Conservation (phyloP, 1,140 invertebrate genomes). For the Elymnias hypermnestra region DNA sequence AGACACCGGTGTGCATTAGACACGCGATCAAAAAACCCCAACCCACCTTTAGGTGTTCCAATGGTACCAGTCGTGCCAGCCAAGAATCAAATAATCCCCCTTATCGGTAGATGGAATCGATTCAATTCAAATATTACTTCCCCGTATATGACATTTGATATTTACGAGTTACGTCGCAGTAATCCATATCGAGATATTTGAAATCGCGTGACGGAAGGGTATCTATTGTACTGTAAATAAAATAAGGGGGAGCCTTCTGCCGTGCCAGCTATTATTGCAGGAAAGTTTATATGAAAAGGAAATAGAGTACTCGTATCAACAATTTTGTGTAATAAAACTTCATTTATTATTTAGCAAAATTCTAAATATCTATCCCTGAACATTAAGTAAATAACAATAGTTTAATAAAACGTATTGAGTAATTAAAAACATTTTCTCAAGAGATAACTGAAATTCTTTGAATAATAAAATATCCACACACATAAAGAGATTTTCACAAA, state of each 20-base stretch:
- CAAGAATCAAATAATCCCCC: slow-evolving; percentile 56
- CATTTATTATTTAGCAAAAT: no score
- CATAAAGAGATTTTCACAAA: no score
- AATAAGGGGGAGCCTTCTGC: neutral
- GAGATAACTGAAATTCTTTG: no score
- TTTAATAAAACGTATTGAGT: no score
- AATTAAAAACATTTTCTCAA: no score
- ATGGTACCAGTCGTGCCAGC: slow-evolving; percentile 62
- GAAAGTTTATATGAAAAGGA: neutral
- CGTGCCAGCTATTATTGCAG: neutral
- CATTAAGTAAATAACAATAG: no score
- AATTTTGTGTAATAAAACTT: no score
- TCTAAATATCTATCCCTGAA: no score
- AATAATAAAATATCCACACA: no score
- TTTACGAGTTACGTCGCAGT: slow-evolving; percentile 69
- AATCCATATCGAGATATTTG: slow-evolving; percentile 54
- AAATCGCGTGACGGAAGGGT: slow-evolving; percentile 48
- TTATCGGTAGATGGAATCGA: slow-evolving; percentile 66
- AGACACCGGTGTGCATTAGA: slow-evolving; percentile 26
- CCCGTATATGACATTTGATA: slow-evolving; percentile 67
- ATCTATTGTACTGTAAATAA: slow-evolving; percentile 21
- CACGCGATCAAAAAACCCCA: slow-evolving; percentile 58
- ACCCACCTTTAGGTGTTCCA: slow-evolving; percentile 48
- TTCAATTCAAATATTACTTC: slow-evolving; percentile 70
- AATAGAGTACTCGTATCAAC: no score